phyloP scores from a whole-genome alignment of 2,113 vertebrate species.

The Cochlearius cochlearius region DNA sequence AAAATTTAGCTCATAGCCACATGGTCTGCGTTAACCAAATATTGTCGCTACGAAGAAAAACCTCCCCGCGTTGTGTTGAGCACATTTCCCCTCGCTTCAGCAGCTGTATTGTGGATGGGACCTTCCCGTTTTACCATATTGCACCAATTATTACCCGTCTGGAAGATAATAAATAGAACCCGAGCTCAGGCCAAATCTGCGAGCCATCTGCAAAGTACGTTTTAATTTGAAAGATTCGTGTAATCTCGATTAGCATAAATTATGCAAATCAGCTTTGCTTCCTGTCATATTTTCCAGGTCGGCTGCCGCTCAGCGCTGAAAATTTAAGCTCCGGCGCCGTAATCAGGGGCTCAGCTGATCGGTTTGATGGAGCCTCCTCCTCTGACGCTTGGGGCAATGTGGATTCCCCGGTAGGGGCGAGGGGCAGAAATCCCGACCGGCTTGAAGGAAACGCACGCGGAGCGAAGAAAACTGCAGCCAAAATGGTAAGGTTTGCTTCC shows the following conservation, averaged over 20 bases:
- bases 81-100: background rate
- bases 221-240: background rate
- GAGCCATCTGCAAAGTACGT: background rate
- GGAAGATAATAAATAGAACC: background rate
- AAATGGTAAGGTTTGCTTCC: background rate
- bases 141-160: background rate
- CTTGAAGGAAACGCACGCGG: background rate
- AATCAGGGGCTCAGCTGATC: background rate
- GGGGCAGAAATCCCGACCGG: background rate
- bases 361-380: background rate
- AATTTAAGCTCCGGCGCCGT: background rate
- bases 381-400: rapidly evolving
- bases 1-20: background rate
- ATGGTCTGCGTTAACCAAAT: background rate
- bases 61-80: background rate
- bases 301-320: background rate
- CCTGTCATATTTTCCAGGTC: background rate
- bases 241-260: background rate
- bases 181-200: background rate
- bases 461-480: background rate
- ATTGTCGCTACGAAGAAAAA: background rate
- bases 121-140: background rate
- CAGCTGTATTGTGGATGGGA: background rate
- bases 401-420: background rate
- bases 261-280: conserved; percentile 3